Evolutionary conservation across 2,113 vertebrate genomes (phyloP).

Genomic region (Paedocypris sp.): DNA sequence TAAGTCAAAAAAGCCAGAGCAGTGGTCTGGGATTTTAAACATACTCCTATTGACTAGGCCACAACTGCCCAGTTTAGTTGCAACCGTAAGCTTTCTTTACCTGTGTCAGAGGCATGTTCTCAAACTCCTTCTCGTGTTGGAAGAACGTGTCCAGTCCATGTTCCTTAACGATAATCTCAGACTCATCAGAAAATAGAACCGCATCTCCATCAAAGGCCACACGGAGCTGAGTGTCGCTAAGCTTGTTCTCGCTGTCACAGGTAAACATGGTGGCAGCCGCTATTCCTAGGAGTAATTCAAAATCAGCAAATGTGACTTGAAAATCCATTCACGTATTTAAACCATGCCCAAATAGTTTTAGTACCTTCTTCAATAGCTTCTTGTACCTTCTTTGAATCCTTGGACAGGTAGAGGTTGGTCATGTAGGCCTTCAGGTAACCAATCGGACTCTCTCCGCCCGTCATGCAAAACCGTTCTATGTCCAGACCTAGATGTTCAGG

Average conservation of each 20-base stretch:
- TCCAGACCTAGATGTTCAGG: too few relatives aligned
- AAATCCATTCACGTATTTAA: too few relatives aligned
- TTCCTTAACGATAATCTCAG: constrained; percentile 82
- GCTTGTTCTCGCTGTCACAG: constrained; percentile 66
- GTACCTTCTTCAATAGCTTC: constrained; percentile 84
- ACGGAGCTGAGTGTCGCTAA: constrained; percentile 76
- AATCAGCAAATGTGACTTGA: neutral
- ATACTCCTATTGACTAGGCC: too few relatives aligned
- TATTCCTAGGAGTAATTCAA: constrained; percentile 59
- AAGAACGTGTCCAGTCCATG: constrained; percentile 88
- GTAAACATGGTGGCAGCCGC: constrained; percentile 89
- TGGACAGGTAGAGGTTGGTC: constrained; percentile 89
- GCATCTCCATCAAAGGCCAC: constrained; percentile 89
- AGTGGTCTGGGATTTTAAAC: too few relatives aligned
- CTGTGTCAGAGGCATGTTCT: constrained; percentile 86
- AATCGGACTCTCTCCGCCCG: constrained; percentile 85
- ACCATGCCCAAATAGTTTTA: too few relatives aligned
- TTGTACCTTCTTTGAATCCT: constrained; percentile 76
- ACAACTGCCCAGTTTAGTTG: too few relatives aligned
- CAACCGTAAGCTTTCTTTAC: too few relatives aligned
- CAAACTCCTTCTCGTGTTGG: constrained; percentile 77
- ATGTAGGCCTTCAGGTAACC: constrained; percentile 90
- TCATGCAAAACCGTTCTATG: constrained; percentile 93
- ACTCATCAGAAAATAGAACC: constrained; percentile 89
- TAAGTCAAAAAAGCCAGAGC: too few relatives aligned